Base-by-base conservation (phyloP, 2,797 vertebrate species). In the Mormyrus hasselquistii region DNA sequence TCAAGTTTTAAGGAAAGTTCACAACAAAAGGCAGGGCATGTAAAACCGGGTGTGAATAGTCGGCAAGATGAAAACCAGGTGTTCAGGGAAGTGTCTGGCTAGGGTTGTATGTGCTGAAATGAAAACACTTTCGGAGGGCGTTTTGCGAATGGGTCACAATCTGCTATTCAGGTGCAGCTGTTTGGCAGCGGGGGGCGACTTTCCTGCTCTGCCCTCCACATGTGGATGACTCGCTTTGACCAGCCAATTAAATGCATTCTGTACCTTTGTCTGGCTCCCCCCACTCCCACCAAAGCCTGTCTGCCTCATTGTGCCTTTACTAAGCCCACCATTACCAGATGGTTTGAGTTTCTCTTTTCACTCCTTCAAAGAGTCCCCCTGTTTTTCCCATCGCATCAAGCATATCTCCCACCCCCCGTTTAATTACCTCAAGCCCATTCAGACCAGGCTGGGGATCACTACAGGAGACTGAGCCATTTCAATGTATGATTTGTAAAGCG, bases 351-450 rank as follows among this genome's bases (percentile, higher is more conserved):
- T 93, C 93, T 93, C 90, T 96, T 96, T 96, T 94, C 94, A 91
- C 94, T 92, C 44, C 94, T 96, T 97, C 94, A 92, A 93, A 96
- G 89, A 93, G 92, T 94, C 94, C 95, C 92, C 92, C 86, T 96
- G 94, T 95, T 96, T 94, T 96, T 93, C 94, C 93, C 95, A 95
- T 97, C 95, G 96, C 96, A 95, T 96, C 95, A 95, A 95, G 95
- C 95, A 94, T 95, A 93, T 94, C 83, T 53, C n/a, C 95, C 96
- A 93, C 91, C 93, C 94, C 93, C 94, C 95, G 92, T 93, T 94
- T 96, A 97, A 97, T 97, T 96, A 97, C 95, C 95, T 96, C 89
- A 91, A 94, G 93, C 92, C 94, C 96, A 97, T 96, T 96, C 94
- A 96, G 91, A 76, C 90, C 92, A 93, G 94, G 92, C 89, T 92